Percentiles rank a stretch among this genome's conserved stretches.
Evolutionary conservation across 2,888 invertebrate species (phyloP).

Genomic region (Lingula anatina): DNA sequence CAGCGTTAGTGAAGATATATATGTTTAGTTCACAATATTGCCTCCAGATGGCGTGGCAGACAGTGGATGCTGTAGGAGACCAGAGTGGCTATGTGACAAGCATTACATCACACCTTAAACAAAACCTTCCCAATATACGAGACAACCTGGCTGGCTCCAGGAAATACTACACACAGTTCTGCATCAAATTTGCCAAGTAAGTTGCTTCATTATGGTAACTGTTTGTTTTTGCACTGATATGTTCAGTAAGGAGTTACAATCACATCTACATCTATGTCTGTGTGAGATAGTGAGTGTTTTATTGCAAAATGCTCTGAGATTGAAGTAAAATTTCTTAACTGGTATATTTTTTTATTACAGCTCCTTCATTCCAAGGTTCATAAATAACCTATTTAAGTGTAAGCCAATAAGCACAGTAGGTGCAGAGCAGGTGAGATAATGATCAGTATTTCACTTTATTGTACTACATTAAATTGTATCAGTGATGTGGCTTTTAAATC

Average conservation of each 20-base stretch:
- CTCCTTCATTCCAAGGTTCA: constrained; percentile 89
- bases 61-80: constrained; percentile 90
- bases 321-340: neutral
- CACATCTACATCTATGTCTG: neutral
- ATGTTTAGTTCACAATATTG: too few species aligned
- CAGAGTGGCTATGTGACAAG: constrained; percentile 92
- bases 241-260: neutral
- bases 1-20: too few species aligned
- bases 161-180: constrained; percentile 97
- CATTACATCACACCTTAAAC: constrained; percentile 79
- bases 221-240: neutral
- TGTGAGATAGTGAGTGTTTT: neutral
- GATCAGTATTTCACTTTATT: neutral
- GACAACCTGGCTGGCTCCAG: constrained; percentile 85
- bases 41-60: constrained; percentile 82
- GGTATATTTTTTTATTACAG: constrained; percentile 56
- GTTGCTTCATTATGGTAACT: too few species aligned
- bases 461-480: too few species aligned
- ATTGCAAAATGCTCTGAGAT: neutral
- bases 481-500: too few species aligned
- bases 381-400: constrained; percentile 78
- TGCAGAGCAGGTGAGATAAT: constrained; percentile 70
- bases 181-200: constrained; percentile 86
- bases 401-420: constrained; percentile 84
- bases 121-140: constrained; percentile 79